A percentile compares a stretch with the other conserved stretches of the same genome.
phyloP scores from a whole-genome alignment of 2,888 invertebrate species.

The Drosophila kanekoi region DNA sequence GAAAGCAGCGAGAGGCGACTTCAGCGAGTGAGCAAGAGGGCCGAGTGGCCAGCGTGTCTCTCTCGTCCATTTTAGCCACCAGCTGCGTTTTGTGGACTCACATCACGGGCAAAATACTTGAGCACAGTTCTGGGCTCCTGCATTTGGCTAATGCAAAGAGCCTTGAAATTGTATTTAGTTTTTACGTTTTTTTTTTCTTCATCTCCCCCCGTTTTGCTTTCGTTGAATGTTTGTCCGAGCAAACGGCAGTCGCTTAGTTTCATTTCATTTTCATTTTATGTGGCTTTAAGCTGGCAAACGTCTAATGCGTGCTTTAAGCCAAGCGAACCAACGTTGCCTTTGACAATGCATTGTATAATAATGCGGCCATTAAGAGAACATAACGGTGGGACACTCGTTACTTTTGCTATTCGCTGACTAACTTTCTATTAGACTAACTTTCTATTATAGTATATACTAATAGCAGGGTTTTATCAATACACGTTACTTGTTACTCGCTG shows the following conservation, averaged over 20 bases:
- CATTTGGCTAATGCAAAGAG: slow-evolving; percentile 70
- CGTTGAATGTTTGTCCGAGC: slow-evolving; percentile 3
- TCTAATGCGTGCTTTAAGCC: slow-evolving; percentile 35
- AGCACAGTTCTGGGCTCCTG: slow-evolving; percentile 22
- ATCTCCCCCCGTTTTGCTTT: slow-evolving; percentile 12
- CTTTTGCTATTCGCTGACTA: neutral
- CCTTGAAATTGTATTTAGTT: slow-evolving; percentile 67
- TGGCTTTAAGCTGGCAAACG: slow-evolving; percentile 35
- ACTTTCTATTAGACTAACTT: too few species aligned
- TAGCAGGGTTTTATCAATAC: neutral
- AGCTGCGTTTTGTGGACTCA: slow-evolving; percentile 34
- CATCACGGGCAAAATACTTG: slow-evolving; percentile 4
- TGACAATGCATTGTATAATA: too few species aligned
- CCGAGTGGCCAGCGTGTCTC: slow-evolving; percentile 33
- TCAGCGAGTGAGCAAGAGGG: neutral
- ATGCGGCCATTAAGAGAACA: too few species aligned
- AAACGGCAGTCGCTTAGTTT: slow-evolving; percentile 31
- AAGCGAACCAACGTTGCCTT: slow-evolving; percentile 36
- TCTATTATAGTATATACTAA: too few species aligned
- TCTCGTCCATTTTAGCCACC: slow-evolving; percentile 27
- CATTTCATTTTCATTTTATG: slow-evolving; percentile 42
- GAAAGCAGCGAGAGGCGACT: neutral
- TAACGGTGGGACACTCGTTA: too few species aligned
- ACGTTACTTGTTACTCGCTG: neutral
- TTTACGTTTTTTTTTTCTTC: slow-evolving; percentile 29